These are phyloP conservation scores for Eilema griseolum DNA, from an alignment of 2,888 invertebrate genomes.

Conservation along the genomic window DNA sequence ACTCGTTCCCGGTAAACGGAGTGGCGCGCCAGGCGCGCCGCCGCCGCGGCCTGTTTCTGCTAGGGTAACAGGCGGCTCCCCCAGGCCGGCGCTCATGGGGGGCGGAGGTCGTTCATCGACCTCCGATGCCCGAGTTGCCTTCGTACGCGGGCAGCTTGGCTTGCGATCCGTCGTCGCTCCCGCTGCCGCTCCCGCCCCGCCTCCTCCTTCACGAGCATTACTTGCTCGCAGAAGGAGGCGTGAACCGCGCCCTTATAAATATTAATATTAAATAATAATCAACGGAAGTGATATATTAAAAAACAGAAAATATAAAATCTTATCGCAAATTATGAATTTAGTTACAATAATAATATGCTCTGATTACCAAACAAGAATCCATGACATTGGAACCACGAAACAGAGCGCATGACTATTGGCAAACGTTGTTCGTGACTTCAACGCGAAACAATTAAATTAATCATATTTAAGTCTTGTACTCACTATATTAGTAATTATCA, in stretches of 20 bases:
- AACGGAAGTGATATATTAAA: conserved; percentile 1
- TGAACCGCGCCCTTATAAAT: background rate
- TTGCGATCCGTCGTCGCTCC: too few relatives aligned
- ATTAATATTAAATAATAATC: background rate
- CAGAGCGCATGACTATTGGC: conserved; percentile 48
- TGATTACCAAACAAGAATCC: conserved; percentile 42
- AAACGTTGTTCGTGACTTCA: conserved; percentile 53
- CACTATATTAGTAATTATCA: conserved; percentile 9
- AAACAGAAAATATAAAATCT: background rate
- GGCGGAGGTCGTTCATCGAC: too few relatives aligned
- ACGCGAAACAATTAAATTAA: conserved; percentile 58
- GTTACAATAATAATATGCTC: conserved; percentile 40
- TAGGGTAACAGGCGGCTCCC: too few relatives aligned
- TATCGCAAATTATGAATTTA: conserved; percentile 7
- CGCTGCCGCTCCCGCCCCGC: too few relatives aligned
- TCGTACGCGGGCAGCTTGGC: too few relatives aligned
- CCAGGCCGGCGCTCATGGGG: too few relatives aligned
- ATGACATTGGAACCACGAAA: conserved; percentile 50
- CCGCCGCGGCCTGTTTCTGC: too few relatives aligned
- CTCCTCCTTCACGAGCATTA: too few relatives aligned
- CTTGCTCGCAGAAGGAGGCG: too few relatives aligned
- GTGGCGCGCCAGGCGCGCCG: too few relatives aligned
- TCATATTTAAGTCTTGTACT: conserved; percentile 23
- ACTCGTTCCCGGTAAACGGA: too few relatives aligned
- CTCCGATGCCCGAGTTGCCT: too few relatives aligned